Evolutionary conservation across 2,888 invertebrate genomes (phyloP).

Genomic region (Cerceris ruficornis): DNA sequence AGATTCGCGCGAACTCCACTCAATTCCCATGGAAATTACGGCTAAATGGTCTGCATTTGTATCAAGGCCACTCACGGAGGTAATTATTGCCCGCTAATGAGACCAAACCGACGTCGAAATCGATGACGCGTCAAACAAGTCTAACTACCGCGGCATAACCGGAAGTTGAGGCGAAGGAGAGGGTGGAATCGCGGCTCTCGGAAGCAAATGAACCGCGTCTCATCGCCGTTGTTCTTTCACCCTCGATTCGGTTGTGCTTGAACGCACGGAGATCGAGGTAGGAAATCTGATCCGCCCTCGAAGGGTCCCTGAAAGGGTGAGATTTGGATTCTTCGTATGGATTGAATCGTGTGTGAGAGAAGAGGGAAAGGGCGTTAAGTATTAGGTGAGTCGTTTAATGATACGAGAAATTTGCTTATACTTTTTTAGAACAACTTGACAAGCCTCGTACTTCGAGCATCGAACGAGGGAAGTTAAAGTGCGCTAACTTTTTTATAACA

Average conservation of each 20-base stretch:
- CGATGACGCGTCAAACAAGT: conserved; percentile 58
- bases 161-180: conserved; percentile 44
- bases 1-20: neutral
- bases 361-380: conserved; percentile 16
- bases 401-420: conserved; percentile 62
- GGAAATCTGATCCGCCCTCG: conserved; percentile 41
- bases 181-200: conserved; percentile 8
- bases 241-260: conserved; percentile 40
- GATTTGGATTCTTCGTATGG: conserved; percentile 68
- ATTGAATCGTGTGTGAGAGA: conserved; percentile 12
- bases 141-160: conserved; percentile 48
- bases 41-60: conserved; percentile 18
- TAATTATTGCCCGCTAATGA: conserved; percentile 56
- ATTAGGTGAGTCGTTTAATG: conserved; percentile 69
- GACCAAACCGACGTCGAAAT: conserved; percentile 44
- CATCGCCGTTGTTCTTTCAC: conserved; percentile 51
- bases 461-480: no score
- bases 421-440: neutral
- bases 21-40: conserved; percentile 9
- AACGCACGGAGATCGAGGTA: conserved; percentile 19
- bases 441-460: no score
- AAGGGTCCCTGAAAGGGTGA: conserved; percentile 47
- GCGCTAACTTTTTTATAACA: no score
- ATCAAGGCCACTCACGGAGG: conserved; percentile 48
- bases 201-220: conserved; percentile 50